Percentiles rank a stretch among this genome's conserved stretches.
These are phyloP conservation scores for Polydrusus pterygomalis DNA, from an alignment of 2,888 invertebrate genomes.

Conservation along the genomic window DNA sequence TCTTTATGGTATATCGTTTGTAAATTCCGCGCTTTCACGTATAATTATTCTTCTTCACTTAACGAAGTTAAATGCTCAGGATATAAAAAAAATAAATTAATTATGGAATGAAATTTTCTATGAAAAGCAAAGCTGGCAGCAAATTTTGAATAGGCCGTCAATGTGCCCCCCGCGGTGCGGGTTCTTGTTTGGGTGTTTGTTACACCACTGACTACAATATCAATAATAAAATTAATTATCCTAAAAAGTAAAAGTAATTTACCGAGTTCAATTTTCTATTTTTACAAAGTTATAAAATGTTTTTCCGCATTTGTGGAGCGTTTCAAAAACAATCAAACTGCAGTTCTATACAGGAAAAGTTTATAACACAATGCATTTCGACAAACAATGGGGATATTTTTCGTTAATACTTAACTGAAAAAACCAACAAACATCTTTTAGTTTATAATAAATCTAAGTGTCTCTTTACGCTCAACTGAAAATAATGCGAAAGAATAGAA, in stretches of 20 bases:
- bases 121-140: no score
- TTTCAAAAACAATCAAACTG: constrained; percentile 38
- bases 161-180: no score
- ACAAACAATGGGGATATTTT: constrained; percentile 23
- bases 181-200: no score
- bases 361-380: constrained; percentile 18
- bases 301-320: constrained; percentile 43
- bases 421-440: not conserved
- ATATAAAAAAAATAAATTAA: no score
- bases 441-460: constrained; percentile 6
- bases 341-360: constrained; percentile 33
- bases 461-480: constrained; percentile 44
- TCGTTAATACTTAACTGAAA: not conserved
- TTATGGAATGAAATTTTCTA: no score
- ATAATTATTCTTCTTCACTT: no score
- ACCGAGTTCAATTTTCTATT: constrained; percentile 1
- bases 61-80: no score
- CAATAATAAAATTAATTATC: not conserved
- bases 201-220: no score
- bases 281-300: constrained; percentile 14
- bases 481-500: constrained; percentile 29
- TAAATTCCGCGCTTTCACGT: no score
- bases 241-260: constrained; percentile 19
- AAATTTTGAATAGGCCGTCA: no score
- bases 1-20: no score